phyloP scores from a whole-genome alignment of 2,113 vertebrate species.

The Syngnathus scovelli region DNA sequence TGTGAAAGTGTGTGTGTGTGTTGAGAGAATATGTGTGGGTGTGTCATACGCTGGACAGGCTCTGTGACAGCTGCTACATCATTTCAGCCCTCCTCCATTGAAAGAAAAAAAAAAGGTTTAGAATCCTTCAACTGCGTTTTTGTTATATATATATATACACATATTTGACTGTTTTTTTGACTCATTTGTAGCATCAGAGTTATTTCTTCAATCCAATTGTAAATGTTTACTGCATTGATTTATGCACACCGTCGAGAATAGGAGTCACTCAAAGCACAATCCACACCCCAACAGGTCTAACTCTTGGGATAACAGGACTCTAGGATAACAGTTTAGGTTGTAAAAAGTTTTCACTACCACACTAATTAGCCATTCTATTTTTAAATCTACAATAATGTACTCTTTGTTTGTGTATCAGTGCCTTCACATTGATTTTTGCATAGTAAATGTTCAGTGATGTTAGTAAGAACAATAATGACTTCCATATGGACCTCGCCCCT shows the following conservation, averaged over 20 bases:
- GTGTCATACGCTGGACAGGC: slow-evolving; percentile 31
- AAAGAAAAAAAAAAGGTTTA: slow-evolving; percentile 18
- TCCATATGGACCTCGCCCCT: neutral
- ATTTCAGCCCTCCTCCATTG: slow-evolving; percentile 27
- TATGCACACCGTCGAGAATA: neutral
- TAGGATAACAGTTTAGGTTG: neutral
- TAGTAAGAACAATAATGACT: neutral
- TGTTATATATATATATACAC: neutral
- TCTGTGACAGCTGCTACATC: slow-evolving; percentile 60
- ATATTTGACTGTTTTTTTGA: neutral
- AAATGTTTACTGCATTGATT: neutral
- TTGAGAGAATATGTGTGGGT: slow-evolving; percentile 18
- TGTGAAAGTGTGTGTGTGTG: slow-evolving; percentile 7
- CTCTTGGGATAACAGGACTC: no score
- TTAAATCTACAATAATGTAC: neutral
- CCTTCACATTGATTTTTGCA: slow-evolving; percentile 1
- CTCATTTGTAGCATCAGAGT: neutral
- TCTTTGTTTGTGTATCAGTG: neutral
- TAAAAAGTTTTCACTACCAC: neutral
- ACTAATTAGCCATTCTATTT: neutral
- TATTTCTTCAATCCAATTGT: neutral
- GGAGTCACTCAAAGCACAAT: neutral
- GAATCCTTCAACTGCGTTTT: neutral
- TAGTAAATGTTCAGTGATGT: neutral
- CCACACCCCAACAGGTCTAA: neutral